Base-by-base conservation (phyloP, 2,888 invertebrate genomes). In the Metacarcinus magister region DNA sequence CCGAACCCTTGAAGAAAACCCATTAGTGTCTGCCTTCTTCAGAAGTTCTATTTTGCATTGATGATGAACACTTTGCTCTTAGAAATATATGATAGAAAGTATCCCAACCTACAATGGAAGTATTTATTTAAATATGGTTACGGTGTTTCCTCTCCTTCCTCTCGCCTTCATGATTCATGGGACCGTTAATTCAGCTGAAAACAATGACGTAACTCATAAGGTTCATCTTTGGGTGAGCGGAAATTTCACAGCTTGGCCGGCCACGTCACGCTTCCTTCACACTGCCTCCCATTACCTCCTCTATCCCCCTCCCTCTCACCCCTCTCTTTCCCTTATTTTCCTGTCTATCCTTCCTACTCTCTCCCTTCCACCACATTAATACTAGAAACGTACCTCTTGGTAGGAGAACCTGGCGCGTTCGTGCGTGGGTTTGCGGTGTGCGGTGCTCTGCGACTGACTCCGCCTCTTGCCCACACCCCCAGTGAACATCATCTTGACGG, bases 401-500 rank as follows among this genome's bases (percentile, higher is more conserved):
- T 92, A 96, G 28, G 96, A 96, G 60, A 94, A 75, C n/a, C 96
- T 43, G 54, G 96, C 96, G 32, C 94, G 75, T 32, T 96, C 96
- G 60, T 96, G 96, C 16, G 94, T 82, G 19, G 96, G 96, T n/a
- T 48, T 92, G n/a, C 95, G 46, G 43, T 95, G 95, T 54, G 95
- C 54, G 54, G 95, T 89, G 87, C 96, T 94, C 92, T 96, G 96
- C n/a, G 94, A 94, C 92, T 96, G 96, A 94, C 96, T 96, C 91
- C 96, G 94, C 94, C 92, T 96, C 67, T 96, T 96, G 60, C 96
- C 95, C 43, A 94, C 95, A 13, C 95, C 95, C 90, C 95, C 96
- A 60, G 96, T 96, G 92, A 96, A 96, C 96, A 96, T 96, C 96
- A 96, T 96, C 94, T 93, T 96, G 96, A 96, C 92, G 96, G 96